A percentile compares a stretch with the other conserved stretches of the same genome.
These are phyloP conservation scores for Ganaspis sp. DNA, from an alignment of 1,140 invertebrate species.

Conservation along the genomic window DNA sequence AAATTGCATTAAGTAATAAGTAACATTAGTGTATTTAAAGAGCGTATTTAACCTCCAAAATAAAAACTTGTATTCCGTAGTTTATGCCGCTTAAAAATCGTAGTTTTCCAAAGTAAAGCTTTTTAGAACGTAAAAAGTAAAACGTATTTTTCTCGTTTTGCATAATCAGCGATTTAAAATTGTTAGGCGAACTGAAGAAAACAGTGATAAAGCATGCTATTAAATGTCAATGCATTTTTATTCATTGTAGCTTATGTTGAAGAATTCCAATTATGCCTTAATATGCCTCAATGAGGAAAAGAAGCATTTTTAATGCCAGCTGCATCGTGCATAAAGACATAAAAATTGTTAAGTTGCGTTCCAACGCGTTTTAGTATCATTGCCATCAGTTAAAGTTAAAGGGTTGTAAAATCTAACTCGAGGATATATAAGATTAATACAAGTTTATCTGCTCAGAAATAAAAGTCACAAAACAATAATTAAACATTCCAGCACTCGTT, in stretches of 20 bases:
- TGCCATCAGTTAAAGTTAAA: slow-evolving; percentile 20
- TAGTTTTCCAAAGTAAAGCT: neutral
- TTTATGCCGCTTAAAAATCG: neutral
- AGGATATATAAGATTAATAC: neutral
- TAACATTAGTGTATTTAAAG: too few species aligned
- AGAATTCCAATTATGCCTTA: slow-evolving; percentile 1
- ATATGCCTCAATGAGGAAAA: slow-evolving; percentile 17
- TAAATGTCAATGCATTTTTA: neutral
- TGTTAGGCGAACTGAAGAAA: neutral
- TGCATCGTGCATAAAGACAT: neutral
- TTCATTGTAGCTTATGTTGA: neutral
- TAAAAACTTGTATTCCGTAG: too few species aligned
- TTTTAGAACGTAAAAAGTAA: too few species aligned
- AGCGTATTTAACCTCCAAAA: too few species aligned
- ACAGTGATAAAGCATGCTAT: neutral
- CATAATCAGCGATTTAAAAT: too few species aligned
- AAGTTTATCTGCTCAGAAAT: neutral
- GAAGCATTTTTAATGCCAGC: neutral
- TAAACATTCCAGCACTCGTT: neutral
- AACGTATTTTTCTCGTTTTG: too few species aligned
- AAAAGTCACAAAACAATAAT: neutral
- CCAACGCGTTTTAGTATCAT: slow-evolving; percentile 12
- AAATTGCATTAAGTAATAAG: too few species aligned
- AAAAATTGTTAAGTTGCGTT: slow-evolving; percentile 22
- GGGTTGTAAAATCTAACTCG: neutral